Evolutionary conservation across 2,888 invertebrate species (phyloP), one percentile per base, ranked within the genome.

Genomic region (Parthenolecanium corni): DNA sequence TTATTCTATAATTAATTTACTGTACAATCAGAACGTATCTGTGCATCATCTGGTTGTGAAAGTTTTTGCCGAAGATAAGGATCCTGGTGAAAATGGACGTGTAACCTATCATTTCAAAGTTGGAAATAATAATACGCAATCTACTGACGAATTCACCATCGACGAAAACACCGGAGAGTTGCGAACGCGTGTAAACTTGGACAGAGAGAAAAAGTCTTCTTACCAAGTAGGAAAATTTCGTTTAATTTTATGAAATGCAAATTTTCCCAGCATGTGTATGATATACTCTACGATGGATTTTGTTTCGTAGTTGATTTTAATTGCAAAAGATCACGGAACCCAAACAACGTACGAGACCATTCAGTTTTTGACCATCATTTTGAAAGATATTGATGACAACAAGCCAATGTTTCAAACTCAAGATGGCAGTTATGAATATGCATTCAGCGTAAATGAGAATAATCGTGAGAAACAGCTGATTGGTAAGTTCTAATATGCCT

Each of bases 41-140:
- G 80, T 83, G 1, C 84, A 86, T 70, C 85, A 84, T 71, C 74
- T 89, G 3, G 82, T 93, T 65, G 82, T 90, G 71, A 86, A 85
- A 1, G 85, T 92, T 0, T 83, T 84, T 71, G 93, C 93, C 0
- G 78, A 79, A 0, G 93, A 93, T 71, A 81, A 82, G 67, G 92
- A 93, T 71, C 77, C 80, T 0, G 90, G 89, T 1, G 85, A 86
- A 67, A 91, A 89, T 73, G 92, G 92, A 1, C 78, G 83, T 58
- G 79, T 93, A 0, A 85, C 86, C 1, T 94, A 93, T 74, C 87
- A 85, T 72, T 76, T 90, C 65, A 88, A 88, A 74, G 82, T 86
- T 44, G 81, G 82, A 67, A 85, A 86, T 70, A 78, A 80, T 68
- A 85, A 88, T 69, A 81, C 85, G 0, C 85, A 84, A 66, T 85